A percentile compares a stretch with the other conserved stretches of the same genome.
Conservation (phyloP, 2,113 vertebrate genomes). For the Hemiscyllium ocellatum region DNA sequence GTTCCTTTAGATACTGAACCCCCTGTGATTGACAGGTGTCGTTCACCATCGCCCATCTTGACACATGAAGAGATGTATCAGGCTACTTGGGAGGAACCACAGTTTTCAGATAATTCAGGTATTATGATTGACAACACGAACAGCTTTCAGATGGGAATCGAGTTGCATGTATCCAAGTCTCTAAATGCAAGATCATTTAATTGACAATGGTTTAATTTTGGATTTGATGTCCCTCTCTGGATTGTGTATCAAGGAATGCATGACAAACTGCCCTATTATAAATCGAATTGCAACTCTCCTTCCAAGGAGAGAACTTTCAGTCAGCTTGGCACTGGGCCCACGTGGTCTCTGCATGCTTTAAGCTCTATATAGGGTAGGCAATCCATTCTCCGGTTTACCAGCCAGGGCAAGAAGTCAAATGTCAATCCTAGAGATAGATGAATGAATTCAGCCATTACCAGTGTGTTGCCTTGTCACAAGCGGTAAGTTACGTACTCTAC, state of each 20-base stretch:
- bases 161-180: not conserved
- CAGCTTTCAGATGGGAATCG: not conserved
- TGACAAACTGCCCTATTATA: not conserved
- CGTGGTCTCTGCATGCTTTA: not conserved
- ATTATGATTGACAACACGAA: not conserved
- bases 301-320: not conserved
- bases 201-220: not conserved
- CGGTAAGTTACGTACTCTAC: not conserved
- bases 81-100: constrained; percentile 80
- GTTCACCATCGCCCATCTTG: constrained; percentile 75
- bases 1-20: constrained; percentile 75
- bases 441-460: not conserved
- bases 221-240: not conserved
- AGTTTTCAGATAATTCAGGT: constrained; percentile 98
- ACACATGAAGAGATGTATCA: constrained; percentile 59
- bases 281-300: not conserved
- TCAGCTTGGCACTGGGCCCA: too few species aligned
- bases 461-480: not conserved
- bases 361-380: not conserved
- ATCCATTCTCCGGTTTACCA: not conserved
- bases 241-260: not conserved
- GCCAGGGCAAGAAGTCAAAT: not conserved
- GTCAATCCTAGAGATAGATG: not conserved
- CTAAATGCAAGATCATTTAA: not conserved
- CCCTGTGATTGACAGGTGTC: constrained; percentile 86